phyloP scores from a whole-genome alignment of 2,113 vertebrate species.

The Todiramphus saurophagus region DNA sequence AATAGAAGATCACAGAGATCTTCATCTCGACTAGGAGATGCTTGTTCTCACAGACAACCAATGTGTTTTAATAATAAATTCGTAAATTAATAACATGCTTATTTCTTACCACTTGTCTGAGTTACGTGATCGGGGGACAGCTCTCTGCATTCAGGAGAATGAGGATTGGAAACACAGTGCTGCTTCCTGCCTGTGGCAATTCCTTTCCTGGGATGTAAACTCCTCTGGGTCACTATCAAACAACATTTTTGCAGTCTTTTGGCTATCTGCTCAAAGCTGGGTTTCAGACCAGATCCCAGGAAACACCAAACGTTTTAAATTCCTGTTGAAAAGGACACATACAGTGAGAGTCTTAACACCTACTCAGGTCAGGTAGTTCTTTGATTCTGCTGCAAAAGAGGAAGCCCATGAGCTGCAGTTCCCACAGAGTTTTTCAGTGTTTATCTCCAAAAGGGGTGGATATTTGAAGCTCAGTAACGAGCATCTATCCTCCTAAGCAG shows the following conservation, averaged over 20 bases:
- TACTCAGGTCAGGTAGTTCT: slow-evolving; percentile 14
- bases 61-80: background rate
- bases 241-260: background rate
- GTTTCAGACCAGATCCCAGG: background rate
- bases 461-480: background rate
- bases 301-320: background rate
- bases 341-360: background rate
- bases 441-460: background rate
- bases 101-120: background rate
- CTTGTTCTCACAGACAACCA: background rate
- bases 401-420: background rate
- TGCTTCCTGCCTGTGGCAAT: background rate
- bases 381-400: slow-evolving; percentile 32
- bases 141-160: background rate
- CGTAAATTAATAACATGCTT: background rate
- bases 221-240: background rate
- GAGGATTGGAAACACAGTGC: background rate
- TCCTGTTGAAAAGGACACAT: background rate
- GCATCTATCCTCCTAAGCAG: background rate
- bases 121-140: background rate
- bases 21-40: background rate
- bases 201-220: background rate
- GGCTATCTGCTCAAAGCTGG: background rate
- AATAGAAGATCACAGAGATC: background rate
- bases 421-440: slow-evolving; percentile 10